These are phyloP conservation scores for Graptemys geographica DNA, from an alignment of 2,797 vertebrate species.

Conservation along the genomic window DNA sequence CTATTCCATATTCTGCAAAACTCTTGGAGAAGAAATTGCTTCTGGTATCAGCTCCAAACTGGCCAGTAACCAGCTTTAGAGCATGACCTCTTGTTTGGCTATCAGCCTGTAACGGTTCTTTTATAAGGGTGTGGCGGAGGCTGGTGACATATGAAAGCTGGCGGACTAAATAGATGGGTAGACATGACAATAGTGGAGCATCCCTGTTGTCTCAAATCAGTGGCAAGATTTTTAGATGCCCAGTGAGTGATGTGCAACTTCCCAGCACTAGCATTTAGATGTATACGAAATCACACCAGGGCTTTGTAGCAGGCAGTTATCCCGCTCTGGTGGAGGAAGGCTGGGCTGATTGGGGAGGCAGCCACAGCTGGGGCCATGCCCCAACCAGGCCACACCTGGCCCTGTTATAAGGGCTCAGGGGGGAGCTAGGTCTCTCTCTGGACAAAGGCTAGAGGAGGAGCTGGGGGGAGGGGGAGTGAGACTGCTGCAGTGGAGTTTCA, in stretches of 20 bases:
- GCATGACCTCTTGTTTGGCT: background rate
- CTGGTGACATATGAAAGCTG: background rate
- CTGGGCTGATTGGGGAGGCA: too few species aligned
- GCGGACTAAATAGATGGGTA: background rate
- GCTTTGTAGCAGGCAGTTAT: too few species aligned
- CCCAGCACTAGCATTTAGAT: background rate
- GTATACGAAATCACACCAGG: background rate
- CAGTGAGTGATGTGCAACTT: background rate
- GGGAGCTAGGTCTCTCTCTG: too few species aligned
- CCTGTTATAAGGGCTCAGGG: too few species aligned
- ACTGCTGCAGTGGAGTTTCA: too few species aligned
- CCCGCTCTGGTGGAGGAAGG: too few species aligned
- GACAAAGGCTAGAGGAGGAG: too few species aligned
- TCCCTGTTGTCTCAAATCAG: background rate
- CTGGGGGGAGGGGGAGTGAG: too few species aligned
- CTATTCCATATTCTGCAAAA: background rate
- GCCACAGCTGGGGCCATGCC: too few species aligned
- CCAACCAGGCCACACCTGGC: too few species aligned
- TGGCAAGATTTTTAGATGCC: background rate
- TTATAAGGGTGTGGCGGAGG: background rate
- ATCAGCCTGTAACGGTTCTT: background rate
- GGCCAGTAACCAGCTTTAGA: background rate
- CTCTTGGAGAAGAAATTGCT: background rate
- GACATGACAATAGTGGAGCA: background rate
- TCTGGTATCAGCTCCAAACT: background rate